Conservation (phyloP, 2,797 vertebrate species). For the Rhinella marina region DNA sequence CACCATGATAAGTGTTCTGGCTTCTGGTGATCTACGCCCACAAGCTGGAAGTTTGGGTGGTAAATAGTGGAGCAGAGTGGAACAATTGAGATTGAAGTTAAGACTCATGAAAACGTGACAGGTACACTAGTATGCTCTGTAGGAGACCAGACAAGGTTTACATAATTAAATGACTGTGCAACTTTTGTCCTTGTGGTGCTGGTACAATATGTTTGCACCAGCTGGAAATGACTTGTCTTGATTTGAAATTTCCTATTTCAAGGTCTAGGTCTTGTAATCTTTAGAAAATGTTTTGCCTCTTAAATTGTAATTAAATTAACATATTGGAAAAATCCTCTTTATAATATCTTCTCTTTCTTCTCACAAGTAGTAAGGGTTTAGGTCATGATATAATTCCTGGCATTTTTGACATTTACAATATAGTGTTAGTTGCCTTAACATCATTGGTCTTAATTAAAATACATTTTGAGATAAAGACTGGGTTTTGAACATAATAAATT, state of each 20-base stretch:
- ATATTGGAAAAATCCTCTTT: not conserved
- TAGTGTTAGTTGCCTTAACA: not conserved
- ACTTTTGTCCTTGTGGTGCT: not conserved
- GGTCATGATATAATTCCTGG: slow-evolving; percentile 27
- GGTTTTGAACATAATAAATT: slow-evolving; percentile 7
- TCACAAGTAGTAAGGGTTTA: not conserved
- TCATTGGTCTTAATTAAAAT: slow-evolving; percentile 19
- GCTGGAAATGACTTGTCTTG: not conserved
- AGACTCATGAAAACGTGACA: too few species aligned
- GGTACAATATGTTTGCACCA: not conserved
- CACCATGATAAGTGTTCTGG: too few species aligned
- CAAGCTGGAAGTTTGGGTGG: too few species aligned
- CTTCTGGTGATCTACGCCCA: too few species aligned
- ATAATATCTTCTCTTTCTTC: not conserved
- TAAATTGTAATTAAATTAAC: not conserved
- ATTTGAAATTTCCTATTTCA: not conserved
- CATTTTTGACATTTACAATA: slow-evolving; percentile 21
- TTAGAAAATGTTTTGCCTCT: slow-evolving; percentile 7
- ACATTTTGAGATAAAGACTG: not conserved
- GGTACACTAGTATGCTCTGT: too few species aligned
- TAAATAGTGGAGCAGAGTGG: too few species aligned
- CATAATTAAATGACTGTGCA: too few species aligned
- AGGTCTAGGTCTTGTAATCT: not conserved
- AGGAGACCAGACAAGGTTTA: too few species aligned
- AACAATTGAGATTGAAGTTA: too few species aligned